Evolutionary conservation across 2,113 vertebrate genomes (phyloP).

Genomic region (Peromyscus californicus): DNA sequence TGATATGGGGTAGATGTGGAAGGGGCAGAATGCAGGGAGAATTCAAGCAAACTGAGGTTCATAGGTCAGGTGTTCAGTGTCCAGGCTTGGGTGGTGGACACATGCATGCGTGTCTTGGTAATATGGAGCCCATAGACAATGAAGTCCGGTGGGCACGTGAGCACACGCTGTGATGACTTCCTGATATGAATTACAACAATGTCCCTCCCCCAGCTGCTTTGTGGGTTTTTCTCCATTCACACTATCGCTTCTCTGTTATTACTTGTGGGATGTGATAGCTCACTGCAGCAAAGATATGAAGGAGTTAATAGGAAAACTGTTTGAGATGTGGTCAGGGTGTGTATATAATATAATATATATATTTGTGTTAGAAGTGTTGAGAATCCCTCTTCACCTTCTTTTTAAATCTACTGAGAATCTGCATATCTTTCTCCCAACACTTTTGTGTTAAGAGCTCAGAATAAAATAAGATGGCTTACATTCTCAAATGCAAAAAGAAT

Average conservation of each 20-base stretch:
- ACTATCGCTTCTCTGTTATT: neutral
- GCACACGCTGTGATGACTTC: accelerated
- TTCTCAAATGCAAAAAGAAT: constrained; percentile 8
- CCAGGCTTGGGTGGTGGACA: neutral
- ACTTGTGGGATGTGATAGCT: neutral
- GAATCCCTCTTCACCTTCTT: neutral
- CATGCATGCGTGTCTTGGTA: no score
- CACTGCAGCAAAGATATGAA: neutral
- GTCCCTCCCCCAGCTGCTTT: accelerated
- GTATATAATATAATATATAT: no score
- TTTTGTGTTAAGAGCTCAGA: constrained; percentile 23
- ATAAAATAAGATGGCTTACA: constrained; percentile 41
- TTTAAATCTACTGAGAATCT: neutral
- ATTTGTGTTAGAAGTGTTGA: no score
- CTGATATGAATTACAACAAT: accelerated
- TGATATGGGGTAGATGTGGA: accelerated
- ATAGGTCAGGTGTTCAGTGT: accelerated
- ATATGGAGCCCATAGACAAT: accelerated
- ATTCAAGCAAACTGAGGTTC: no score
- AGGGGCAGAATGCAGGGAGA: no score
- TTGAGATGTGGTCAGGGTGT: accelerated
- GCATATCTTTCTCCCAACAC: neutral
- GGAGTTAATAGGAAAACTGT: neutral
- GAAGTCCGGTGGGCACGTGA: neutral
- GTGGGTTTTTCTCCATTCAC: accelerated